These are phyloP conservation scores for Tamias sibiricus DNA, from an alignment of 2,113 vertebrate genomes.

Conservation along the genomic window DNA sequence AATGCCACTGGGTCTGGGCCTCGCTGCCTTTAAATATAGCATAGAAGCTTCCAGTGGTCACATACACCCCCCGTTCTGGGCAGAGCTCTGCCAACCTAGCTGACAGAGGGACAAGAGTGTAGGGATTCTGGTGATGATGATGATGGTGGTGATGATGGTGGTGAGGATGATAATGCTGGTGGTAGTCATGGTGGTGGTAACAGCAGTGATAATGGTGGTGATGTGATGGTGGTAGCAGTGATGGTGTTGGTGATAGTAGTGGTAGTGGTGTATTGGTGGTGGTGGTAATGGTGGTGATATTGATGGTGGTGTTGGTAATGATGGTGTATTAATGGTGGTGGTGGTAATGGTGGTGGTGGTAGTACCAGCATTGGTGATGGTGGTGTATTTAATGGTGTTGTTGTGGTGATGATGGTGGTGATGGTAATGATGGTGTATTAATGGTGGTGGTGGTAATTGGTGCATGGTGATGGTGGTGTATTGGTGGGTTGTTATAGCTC, in stretches of 20 bases:
- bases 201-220: too few relatives aligned
- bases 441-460: neutral
- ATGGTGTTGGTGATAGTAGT: neutral
- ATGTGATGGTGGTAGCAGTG: too few relatives aligned
- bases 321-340: neutral
- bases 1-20: neutral
- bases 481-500: too few relatives aligned
- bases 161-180: neutral
- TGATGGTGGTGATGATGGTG: neutral
- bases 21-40: neutral
- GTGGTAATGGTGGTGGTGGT: neutral
- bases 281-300: neutral
- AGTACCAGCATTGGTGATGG: neutral
- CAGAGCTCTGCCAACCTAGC: neutral
- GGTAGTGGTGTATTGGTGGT: neutral
- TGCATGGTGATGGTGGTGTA: neutral
- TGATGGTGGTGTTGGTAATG: neutral
- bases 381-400: neutral
- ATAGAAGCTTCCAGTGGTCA: neutral
- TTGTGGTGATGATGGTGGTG: too few relatives aligned
- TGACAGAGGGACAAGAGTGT: neutral
- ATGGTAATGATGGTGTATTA: too few relatives aligned
- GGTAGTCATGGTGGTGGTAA: neutral
- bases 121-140: accelerated
- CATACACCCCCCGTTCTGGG: neutral